A percentile compares a stretch with the other conserved stretches of the same genome.
Evolutionary conservation across 2,797 vertebrate species (phyloP).

Genomic region (Notoglanidium macrostoma): DNA sequence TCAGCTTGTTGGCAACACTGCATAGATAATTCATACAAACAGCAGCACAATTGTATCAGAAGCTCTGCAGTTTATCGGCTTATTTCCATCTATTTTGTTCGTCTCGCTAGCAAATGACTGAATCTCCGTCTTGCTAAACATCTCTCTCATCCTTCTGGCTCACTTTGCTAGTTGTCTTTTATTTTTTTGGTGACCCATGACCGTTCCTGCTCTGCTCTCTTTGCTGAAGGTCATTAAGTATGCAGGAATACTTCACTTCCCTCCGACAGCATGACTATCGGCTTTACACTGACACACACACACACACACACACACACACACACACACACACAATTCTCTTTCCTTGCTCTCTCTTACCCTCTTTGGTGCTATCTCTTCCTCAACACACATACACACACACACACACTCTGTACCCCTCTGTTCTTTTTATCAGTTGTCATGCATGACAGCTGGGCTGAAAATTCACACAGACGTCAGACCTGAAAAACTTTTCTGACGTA

Average conservation of each 20-base stretch:
- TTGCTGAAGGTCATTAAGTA: constrained; percentile 13
- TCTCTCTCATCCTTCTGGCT: not conserved
- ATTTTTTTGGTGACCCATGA: not conserved
- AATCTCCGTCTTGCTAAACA: not conserved
- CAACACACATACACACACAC: not conserved
- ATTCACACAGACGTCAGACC: not conserved
- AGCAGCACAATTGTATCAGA: not conserved
- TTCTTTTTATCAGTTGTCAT: constrained; percentile 27
- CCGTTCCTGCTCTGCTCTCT: not conserved
- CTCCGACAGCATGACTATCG: constrained; percentile 24
- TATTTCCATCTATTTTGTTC: not conserved
- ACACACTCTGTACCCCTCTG: not conserved
- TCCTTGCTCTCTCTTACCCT: not conserved
- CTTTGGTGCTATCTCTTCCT: not conserved
- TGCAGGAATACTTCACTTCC: constrained; percentile 22
- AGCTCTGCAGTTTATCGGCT: not conserved
- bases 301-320: constrained; percentile 3
- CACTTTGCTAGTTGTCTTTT: not conserved
- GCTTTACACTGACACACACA: constrained; percentile 16
- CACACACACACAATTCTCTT: not conserved
- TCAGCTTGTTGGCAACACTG: not conserved
- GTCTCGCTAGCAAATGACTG: not conserved
- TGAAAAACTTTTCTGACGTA: not conserved
- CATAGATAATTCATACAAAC: constrained; percentile 8
- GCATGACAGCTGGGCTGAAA: constrained; percentile 21